Conservation (phyloP, 2,797 vertebrate genomes). For the Bradypodion ventrale region DNA sequence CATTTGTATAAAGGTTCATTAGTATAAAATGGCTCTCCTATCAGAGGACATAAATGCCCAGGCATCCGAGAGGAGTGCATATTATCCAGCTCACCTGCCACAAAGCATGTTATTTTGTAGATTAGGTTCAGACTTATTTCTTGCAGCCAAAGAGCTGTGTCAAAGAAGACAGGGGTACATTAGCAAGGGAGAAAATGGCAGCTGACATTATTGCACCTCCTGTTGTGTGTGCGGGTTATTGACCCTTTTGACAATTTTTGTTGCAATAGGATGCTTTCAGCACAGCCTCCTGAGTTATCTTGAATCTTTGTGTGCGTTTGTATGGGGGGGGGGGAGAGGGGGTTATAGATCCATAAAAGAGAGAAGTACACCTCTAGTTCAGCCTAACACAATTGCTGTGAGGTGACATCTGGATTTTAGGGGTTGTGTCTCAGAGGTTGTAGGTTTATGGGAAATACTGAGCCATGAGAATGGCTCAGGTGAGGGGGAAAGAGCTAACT, state of each 20-base stretch:
- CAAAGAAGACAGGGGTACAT: conserved; percentile 54
- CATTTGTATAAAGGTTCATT: conserved; percentile 53
- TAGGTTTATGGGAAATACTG: not conserved
- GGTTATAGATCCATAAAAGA: conserved; percentile 48
- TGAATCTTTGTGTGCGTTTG: conserved; percentile 21
- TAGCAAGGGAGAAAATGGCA: conserved; percentile 53
- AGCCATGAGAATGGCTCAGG: not conserved
- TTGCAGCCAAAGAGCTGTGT: conserved; percentile 50
- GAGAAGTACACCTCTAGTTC: not conserved
- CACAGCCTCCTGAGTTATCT: conserved; percentile 41
- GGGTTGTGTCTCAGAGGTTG: not conserved
- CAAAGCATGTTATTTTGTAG: conserved; percentile 59
- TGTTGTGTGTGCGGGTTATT: conserved; percentile 50
- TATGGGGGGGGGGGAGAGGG: no score
- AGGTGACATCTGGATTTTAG: not conserved
- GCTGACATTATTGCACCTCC: conserved; percentile 49
- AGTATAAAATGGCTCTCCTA: conserved; percentile 42
- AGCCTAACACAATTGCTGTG: not conserved
- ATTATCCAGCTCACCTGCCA: conserved; percentile 54
- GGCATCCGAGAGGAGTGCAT: conserved; percentile 30
- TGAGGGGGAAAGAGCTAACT: not conserved
- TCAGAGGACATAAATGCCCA: conserved; percentile 56
- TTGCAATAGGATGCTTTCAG: conserved; percentile 49
- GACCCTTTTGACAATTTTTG: conserved; percentile 52
- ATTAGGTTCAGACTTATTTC: conserved; percentile 56